phyloP scores from a whole-genome alignment of 2,888 invertebrate genomes.

The Coecobrya sp. region DNA sequence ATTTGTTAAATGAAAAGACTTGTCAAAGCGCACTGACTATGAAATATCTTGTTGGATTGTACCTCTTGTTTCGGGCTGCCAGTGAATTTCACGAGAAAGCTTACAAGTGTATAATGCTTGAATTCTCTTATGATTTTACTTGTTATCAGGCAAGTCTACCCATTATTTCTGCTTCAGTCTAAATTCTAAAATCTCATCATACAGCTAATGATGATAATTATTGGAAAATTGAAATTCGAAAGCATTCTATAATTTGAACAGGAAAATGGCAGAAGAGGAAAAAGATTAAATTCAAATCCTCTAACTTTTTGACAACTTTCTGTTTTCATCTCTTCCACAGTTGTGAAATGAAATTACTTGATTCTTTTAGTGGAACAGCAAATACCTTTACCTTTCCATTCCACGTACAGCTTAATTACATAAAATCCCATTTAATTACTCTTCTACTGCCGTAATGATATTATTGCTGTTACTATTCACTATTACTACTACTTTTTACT shows the following conservation, averaged over 20 bases:
- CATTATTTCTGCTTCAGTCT: not conserved
- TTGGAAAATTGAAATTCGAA: not conserved
- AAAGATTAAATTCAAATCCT: conserved; percentile 18
- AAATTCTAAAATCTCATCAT: not conserved
- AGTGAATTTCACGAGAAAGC: too few species aligned
- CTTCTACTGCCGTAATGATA: not conserved
- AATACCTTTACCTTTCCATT: not conserved
- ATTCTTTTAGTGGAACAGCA: not conserved
- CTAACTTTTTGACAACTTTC: not conserved
- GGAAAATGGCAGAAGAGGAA: not conserved
- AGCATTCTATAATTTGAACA: not conserved
- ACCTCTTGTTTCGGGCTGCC: too few species aligned
- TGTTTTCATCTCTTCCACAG: not conserved
- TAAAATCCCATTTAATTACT: not conserved
- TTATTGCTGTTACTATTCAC: not conserved
- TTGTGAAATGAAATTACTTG: conserved; percentile 3
- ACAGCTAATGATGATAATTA: not conserved
- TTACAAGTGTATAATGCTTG: too few species aligned
- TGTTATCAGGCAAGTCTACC: too few species aligned
- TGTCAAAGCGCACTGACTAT: too few species aligned
- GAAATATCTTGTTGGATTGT: too few species aligned
- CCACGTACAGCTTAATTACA: not conserved
- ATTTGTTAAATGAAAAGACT: too few species aligned
- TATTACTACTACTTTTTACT: not conserved
- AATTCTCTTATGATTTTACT: too few species aligned